Evolutionary conservation across 2,888 invertebrate genomes (phyloP), one percentile per base, ranked within the genome.

Genomic region (Charanyca ferruginea): DNA sequence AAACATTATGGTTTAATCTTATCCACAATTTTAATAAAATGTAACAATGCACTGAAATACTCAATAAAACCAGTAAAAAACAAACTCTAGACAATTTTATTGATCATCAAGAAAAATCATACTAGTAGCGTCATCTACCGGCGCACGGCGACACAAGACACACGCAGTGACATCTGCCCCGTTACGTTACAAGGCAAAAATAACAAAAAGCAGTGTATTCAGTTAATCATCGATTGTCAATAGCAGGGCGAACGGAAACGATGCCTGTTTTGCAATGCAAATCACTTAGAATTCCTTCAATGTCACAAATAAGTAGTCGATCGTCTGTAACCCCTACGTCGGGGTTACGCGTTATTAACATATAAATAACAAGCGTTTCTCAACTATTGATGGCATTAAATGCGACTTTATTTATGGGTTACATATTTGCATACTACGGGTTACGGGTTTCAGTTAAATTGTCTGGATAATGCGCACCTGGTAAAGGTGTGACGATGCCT

Each of bases 301-400:
- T 90, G 93, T 93, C 92, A 93, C 87, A 82, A 83, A 83, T 81
- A 84, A 82, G 84, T 82, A 80, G 83, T 83, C 79, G 80, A 80
- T 83, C 85, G 70, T 77, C 67, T 75, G 80, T 86, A 85, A 85
- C 88, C 89, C 87, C 85, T 74, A 60, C 77, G 76, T 44, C 64
- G 73, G 90, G 91, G 90, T 90, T 90, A 90, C 83, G 52, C 65
- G 72, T 48, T 77, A 94, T 95, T 94, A 87, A 80, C 94, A 95
- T 95, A 93, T 94, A 93, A 94, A 95, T 94, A 94, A 91, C 89
- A 87, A 90, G 89, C 92, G 92, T 91, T 94, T 92, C 89, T 87
- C 85, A 92, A 92, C 90, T 92, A 94, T 94, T 89, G 93, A 91
- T 88, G 85, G 85, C 83, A 81, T 88, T 86, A 87, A 90, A 91